A percentile compares a stretch with the other conserved stretches of the same genome.
Evolutionary conservation across 1,140 invertebrate species (phyloP).

Genomic region (Bombus pascuorum): DNA sequence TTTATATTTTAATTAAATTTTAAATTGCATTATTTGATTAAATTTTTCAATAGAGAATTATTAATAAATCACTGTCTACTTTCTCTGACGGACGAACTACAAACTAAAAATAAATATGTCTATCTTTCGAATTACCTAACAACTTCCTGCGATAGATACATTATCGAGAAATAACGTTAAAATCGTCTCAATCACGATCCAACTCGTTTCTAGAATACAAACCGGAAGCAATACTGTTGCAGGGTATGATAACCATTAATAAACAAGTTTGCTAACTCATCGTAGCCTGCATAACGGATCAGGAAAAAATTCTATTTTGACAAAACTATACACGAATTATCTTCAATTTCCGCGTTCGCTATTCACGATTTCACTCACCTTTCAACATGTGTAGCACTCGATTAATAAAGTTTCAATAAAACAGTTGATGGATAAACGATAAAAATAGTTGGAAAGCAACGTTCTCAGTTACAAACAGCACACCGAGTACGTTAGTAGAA

Average conservation of each 20-base stretch:
- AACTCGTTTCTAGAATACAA: neutral
- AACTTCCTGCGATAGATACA: neutral
- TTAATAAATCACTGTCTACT: too few relatives aligned
- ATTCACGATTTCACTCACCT: neutral
- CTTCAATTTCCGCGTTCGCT: conserved; percentile 22
- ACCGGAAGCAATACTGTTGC: neutral
- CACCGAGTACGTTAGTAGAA: conserved; percentile 15
- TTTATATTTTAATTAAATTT: too few relatives aligned
- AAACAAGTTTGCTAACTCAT: neutral
- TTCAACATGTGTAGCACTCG: neutral
- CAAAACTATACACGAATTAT: neutral
- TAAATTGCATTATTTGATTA: too few relatives aligned
- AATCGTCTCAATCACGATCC: neutral
- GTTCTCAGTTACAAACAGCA: conserved; percentile 28
- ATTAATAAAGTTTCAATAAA: conserved; percentile 24
- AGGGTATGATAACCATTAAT: neutral
- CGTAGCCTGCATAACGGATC: neutral
- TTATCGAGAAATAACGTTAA: neutral
- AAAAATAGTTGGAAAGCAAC: conserved; percentile 5
- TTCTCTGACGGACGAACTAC: too few relatives aligned
- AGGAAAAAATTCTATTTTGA: neutral
- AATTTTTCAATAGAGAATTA: too few relatives aligned
- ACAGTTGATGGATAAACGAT: conserved; percentile 27
- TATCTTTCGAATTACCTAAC: too few relatives aligned
- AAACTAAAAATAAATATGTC: too few relatives aligned